A percentile compares a stretch with the other conserved stretches of the same genome.
Conservation (phyloP, 2,888 invertebrate species). For the Cenopis cana region DNA sequence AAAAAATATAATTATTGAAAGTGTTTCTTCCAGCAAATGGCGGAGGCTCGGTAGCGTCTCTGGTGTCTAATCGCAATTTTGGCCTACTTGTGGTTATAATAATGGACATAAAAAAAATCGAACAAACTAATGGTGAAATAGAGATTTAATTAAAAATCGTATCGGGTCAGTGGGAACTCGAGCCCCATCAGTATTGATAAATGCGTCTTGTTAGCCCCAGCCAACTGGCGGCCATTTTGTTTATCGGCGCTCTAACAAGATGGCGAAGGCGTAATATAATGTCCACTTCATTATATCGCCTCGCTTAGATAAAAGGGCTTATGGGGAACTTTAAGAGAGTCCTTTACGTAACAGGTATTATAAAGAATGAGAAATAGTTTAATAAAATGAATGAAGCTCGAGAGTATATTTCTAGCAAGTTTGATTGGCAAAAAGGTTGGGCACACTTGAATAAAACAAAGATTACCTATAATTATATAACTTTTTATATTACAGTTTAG, state of each 20-base stretch:
- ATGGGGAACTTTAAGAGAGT: not conserved
- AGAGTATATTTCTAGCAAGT: no score
- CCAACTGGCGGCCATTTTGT: slow-evolving; percentile 34
- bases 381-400: no score
- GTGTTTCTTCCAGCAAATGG: no score
- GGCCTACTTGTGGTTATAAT: not conserved
- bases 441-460: no score
- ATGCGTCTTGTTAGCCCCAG: slow-evolving; percentile 39
- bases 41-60: not conserved
- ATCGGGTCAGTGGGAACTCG: not conserved
- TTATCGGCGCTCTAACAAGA: slow-evolving; percentile 41
- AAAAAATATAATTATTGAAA: no score
- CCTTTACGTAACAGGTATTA: no score
- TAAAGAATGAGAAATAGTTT: no score
- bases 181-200: slow-evolving; percentile 41
- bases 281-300: slow-evolving; percentile 22
- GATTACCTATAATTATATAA: no score
- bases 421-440: no score
- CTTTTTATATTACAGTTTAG: no score
- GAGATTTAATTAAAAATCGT: not conserved
- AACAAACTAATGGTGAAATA: not conserved
- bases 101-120: not conserved
- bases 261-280: slow-evolving; percentile 37
- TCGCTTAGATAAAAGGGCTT: not conserved
- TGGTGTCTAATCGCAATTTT: not conserved